These are phyloP conservation scores for Paragorgia papillata DNA, from an alignment of 92 coral and sea anemone species.

Conservation along the genomic window DNA sequence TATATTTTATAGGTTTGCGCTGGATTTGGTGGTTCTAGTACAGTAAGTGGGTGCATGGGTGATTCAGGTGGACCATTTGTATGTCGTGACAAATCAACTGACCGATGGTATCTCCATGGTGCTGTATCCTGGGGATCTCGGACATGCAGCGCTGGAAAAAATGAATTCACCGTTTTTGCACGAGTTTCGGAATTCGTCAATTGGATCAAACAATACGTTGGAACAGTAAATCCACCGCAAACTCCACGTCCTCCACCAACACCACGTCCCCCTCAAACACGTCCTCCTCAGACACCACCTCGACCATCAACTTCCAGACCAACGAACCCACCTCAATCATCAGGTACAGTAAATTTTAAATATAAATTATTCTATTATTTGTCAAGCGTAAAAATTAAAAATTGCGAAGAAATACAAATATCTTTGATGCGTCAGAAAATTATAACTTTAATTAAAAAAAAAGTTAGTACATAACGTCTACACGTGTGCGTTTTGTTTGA, in stretches of 20 bases:
- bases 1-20: slow-evolving; percentile 57
- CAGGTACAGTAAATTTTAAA: background rate
- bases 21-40: slow-evolving; percentile 76
- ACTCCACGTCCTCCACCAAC: slow-evolving; percentile 37
- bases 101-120: slow-evolving; percentile 62
- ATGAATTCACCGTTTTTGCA: slow-evolving; percentile 77
- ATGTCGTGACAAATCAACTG: slow-evolving; percentile 59
- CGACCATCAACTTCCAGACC: slow-evolving; percentile 53
- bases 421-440: no score
- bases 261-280: slow-evolving; percentile 48
- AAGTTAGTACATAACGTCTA: no score
- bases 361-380: background rate
- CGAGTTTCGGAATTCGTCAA: slow-evolving; percentile 66
- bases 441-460: no score
- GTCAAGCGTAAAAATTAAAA: no score
- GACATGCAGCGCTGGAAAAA: slow-evolving; percentile 74
- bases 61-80: slow-evolving; percentile 88
- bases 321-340: slow-evolving; percentile 46
- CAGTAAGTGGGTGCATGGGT: slow-evolving; percentile 78
- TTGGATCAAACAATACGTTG: slow-evolving; percentile 67
- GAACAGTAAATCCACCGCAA: slow-evolving; percentile 26
- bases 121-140: slow-evolving; percentile 84
- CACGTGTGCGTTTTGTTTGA: no score
- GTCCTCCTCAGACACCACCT: slow-evolving; percentile 45
- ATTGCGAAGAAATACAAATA: no score